Conservation (phyloP, 2,888 invertebrate species). For the Athalia cordata region DNA sequence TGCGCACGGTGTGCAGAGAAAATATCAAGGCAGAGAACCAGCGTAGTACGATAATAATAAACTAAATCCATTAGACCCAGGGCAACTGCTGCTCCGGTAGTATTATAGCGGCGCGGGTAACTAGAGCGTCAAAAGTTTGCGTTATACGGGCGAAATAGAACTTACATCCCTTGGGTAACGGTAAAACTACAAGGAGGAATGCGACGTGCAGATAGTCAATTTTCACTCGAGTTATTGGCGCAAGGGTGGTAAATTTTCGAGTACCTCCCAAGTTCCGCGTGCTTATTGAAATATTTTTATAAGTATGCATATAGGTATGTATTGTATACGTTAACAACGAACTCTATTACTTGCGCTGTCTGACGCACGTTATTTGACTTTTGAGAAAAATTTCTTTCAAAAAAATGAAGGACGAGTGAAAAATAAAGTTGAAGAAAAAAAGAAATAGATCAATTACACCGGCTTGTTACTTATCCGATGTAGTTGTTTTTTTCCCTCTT, state of each 20-base stretch:
- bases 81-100: neutral
- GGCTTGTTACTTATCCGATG: too few relatives aligned
- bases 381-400: too few relatives aligned
- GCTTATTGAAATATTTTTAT: neutral
- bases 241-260: conserved; percentile 23
- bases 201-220: conserved; percentile 41
- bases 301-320: too few relatives aligned
- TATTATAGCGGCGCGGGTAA: conserved; percentile 2
- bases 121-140: conserved; percentile 36
- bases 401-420: too few relatives aligned
- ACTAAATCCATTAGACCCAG: conserved; percentile 37
- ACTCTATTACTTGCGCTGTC: too few relatives aligned
- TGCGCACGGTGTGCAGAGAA: neutral
- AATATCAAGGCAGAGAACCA: conserved; percentile 3
- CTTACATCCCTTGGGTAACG: conserved; percentile 40
- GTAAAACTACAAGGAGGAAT: conserved; percentile 42
- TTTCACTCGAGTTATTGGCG: conserved; percentile 41
- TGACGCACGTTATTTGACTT: too few relatives aligned
- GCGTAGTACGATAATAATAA: conserved; percentile 16
- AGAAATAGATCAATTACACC: too few relatives aligned
- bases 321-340: too few relatives aligned
- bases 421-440: too few relatives aligned
- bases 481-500: neutral
- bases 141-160: conserved; percentile 37
- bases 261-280: neutral